Percentiles rank a stretch among this genome's conserved stretches.
Conservation (phyloP, 2,797 vertebrate genomes). For the Micrastur ruficollis region DNA sequence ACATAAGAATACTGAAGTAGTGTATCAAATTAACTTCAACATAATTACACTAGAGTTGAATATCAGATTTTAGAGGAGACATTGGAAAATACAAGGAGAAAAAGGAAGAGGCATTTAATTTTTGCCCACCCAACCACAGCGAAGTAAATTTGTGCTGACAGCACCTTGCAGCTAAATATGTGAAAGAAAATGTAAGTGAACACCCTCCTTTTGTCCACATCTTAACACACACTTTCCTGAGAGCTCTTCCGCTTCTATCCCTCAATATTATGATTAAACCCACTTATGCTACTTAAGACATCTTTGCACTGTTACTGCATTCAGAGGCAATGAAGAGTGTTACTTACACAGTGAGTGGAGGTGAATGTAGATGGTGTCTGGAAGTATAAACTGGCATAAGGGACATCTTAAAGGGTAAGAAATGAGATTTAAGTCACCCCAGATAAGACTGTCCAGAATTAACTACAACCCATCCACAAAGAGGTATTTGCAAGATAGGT, state of each 20-base stretch:
- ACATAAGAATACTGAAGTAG: neutral
- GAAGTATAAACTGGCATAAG: neutral
- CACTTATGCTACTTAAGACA: constrained; percentile 1
- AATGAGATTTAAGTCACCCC: neutral
- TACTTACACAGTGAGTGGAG: neutral
- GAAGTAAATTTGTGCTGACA: neutral
- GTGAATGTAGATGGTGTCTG: neutral
- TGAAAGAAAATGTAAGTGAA: neutral
- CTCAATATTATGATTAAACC: neutral
- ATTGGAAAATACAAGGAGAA: neutral
- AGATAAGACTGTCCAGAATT: neutral
- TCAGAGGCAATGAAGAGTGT: neutral
- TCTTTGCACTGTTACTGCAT: neutral
- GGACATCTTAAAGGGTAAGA: neutral
- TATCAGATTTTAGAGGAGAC: neutral
- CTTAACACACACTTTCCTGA: neutral
- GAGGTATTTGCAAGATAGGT: neutral
- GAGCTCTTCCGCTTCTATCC: neutral
- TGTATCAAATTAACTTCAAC: neutral
- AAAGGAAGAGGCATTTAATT: neutral
- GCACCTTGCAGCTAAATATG: neutral
- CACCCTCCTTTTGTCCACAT: neutral
- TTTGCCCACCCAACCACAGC: neutral
- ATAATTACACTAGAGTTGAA: neutral
- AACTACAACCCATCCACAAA: neutral